Conservation (phyloP, 2,888 invertebrate species). For the Caenorhabditis sinica region DNA sequence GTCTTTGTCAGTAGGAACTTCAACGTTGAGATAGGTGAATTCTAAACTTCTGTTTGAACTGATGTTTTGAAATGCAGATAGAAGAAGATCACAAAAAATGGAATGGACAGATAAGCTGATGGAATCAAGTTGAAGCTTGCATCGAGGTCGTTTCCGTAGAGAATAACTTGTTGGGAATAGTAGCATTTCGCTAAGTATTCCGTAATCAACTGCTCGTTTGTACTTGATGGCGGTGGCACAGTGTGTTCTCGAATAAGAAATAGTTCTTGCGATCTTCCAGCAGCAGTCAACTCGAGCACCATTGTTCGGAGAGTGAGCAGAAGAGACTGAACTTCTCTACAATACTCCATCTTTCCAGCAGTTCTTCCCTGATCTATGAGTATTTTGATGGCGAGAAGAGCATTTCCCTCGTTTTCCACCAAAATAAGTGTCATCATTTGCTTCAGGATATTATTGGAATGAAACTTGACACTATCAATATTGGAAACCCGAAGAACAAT, state of each 20-base stretch:
- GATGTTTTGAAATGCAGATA: slow-evolving; percentile 96
- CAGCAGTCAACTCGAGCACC: slow-evolving; percentile 66
- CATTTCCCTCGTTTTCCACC: slow-evolving; percentile 98
- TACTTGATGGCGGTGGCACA: neutral
- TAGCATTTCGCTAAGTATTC: slow-evolving; percentile 59
- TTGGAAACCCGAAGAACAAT: slow-evolving; percentile 97
- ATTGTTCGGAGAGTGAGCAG: slow-evolving; percentile 59
- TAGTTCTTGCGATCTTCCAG: slow-evolving; percentile 54
- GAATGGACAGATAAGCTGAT: slow-evolving; percentile 93
- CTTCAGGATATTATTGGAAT: slow-evolving; percentile 92
- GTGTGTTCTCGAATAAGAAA: slow-evolving; percentile 54
- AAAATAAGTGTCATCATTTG: slow-evolving; percentile 92
- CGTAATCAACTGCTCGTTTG: slow-evolving; percentile 54
- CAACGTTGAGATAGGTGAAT: slow-evolving; percentile 62
- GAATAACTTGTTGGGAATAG: slow-evolving; percentile 42
- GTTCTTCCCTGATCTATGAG: slow-evolving; percentile 96
- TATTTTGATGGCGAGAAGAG: slow-evolving; percentile 94
- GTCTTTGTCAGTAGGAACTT: slow-evolving; percentile 43
- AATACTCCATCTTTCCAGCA: slow-evolving; percentile 93
- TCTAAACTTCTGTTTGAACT: slow-evolving; percentile 68
- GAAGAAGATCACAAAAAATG: slow-evolving; percentile 97
- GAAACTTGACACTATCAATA: slow-evolving; percentile 90
- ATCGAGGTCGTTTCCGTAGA: slow-evolving; percentile 46
- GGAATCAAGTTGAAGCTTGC: slow-evolving; percentile 93
- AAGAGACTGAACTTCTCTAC: slow-evolving; percentile 88